A percentile compares a stretch with the other conserved stretches of the same genome.
These are phyloP conservation scores for Brenthis ino DNA, from an alignment of 2,888 invertebrate genomes.

Conservation along the genomic window DNA sequence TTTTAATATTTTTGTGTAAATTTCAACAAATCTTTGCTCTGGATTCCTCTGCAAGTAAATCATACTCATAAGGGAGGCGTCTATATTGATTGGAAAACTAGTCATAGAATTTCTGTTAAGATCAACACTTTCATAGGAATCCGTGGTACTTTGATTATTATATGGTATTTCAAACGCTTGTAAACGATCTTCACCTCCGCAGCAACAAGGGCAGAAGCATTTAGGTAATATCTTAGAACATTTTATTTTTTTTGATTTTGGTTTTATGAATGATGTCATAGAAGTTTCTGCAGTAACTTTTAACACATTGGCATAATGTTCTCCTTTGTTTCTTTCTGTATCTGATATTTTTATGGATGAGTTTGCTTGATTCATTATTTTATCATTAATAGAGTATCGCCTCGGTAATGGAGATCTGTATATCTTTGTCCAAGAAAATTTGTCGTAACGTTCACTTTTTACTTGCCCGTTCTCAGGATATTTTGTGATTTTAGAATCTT, in stretches of 20 bases:
- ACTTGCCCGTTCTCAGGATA: conserved; percentile 24
- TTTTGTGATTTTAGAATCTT: conserved; percentile 21
- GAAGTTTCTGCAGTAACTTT: conserved; percentile 48
- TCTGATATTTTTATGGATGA: conserved; percentile 9
- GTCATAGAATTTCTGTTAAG: conserved; percentile 45
- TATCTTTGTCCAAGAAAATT: conserved; percentile 59
- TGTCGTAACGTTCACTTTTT: conserved; percentile 40
- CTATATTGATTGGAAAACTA: conserved; percentile 49
- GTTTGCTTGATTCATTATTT: conserved; percentile 16
- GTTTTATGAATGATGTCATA: conserved; percentile 44
- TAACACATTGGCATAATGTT: conserved; percentile 1
- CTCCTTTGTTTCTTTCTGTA: not conserved
- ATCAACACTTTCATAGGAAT: conserved; percentile 63
- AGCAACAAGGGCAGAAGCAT: conserved; percentile 64
- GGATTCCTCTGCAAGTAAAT: conserved; percentile 52
- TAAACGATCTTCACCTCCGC: conserved; percentile 51
- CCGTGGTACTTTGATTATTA: conserved; percentile 43
- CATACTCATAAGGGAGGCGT: conserved; percentile 64
- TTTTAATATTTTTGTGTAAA: conserved; percentile 52
- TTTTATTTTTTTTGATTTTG: conserved; percentile 31
- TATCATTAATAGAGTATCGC: conserved; percentile 9
- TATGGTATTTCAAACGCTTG: conserved; percentile 42
- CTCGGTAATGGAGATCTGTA: conserved; percentile 51
- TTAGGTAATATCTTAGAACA: conserved; percentile 52
- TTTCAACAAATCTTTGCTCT: conserved; percentile 48